A percentile compares a stretch with the other conserved stretches of the same genome.
Conservation (phyloP, 2,113 vertebrate genomes). For the Nasalis larvatus region DNA sequence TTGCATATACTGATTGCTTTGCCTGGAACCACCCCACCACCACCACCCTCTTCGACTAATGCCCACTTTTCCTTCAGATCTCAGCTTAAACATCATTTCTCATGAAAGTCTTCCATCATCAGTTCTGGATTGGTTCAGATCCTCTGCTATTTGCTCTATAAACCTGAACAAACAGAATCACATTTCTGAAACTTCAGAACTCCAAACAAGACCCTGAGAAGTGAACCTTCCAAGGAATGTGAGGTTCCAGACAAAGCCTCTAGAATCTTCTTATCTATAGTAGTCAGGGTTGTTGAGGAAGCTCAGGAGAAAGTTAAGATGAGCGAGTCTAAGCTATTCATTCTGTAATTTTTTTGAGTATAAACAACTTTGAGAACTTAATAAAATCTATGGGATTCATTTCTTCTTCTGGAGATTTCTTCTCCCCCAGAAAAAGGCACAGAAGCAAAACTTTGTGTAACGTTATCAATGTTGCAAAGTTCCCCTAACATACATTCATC, state of each 20-base stretch:
- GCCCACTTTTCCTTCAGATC: neutral
- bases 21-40: neutral
- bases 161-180: neutral
- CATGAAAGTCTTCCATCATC: neutral
- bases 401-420: neutral
- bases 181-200: neutral
- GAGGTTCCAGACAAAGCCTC: neutral
- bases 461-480: neutral
- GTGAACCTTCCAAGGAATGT: neutral
- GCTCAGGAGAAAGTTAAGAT: neutral
- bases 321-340: neutral
- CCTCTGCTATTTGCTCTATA: neutral
- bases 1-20: neutral
- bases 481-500: neutral
- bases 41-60: neutral
- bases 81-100: neutral
- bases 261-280: neutral
- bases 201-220: neutral
- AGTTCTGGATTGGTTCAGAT: neutral
- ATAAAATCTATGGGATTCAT: neutral
- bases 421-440: neutral
- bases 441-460: neutral
- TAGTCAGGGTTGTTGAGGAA: neutral
- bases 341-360: neutral
- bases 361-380: neutral